Evolutionary conservation across 1,140 invertebrate genomes (phyloP).

Genomic region (Meteorus sp.): DNA sequence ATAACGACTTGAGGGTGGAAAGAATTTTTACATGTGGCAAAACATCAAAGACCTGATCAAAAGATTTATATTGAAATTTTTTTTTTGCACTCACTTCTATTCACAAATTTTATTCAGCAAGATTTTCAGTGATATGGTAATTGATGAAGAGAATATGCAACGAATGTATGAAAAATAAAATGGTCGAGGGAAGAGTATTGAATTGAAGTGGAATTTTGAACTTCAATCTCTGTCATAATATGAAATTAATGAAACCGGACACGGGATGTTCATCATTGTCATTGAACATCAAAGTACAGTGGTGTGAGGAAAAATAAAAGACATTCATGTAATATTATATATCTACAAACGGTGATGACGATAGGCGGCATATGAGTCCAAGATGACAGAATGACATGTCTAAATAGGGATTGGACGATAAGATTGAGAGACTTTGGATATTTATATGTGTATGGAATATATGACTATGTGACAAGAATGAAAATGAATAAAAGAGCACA

Average conservation of each 20-base stretch:
- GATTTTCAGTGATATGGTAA: too few relatives aligned
- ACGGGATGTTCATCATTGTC: too few relatives aligned
- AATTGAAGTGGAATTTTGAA: too few relatives aligned
- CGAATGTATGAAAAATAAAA: too few relatives aligned
- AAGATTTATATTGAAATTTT: neutral
- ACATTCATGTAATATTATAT: slow-evolving; percentile 13
- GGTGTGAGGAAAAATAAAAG: slow-evolving; percentile 18
- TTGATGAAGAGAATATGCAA: too few relatives aligned
- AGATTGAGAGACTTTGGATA: slow-evolving; percentile 30
- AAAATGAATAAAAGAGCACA: slow-evolving; percentile 21
- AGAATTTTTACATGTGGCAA: neutral
- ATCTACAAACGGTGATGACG: neutral
- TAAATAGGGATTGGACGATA: slow-evolving; percentile 26
- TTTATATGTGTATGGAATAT: too few relatives aligned
- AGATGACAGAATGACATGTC: slow-evolving; percentile 21
- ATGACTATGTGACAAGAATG: slow-evolving; percentile 11
- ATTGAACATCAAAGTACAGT: too few relatives aligned
- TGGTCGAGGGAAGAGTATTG: too few relatives aligned
- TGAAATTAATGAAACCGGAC: too few relatives aligned
- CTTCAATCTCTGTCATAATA: too few relatives aligned
- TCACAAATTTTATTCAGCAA: slow-evolving; percentile 10
- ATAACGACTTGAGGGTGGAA: neutral
- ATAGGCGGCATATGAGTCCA: neutral
- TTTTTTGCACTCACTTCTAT: neutral
- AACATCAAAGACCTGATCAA: neutral